Conservation (phyloP, 2,888 invertebrate species). For the Idaea straminata region DNA sequence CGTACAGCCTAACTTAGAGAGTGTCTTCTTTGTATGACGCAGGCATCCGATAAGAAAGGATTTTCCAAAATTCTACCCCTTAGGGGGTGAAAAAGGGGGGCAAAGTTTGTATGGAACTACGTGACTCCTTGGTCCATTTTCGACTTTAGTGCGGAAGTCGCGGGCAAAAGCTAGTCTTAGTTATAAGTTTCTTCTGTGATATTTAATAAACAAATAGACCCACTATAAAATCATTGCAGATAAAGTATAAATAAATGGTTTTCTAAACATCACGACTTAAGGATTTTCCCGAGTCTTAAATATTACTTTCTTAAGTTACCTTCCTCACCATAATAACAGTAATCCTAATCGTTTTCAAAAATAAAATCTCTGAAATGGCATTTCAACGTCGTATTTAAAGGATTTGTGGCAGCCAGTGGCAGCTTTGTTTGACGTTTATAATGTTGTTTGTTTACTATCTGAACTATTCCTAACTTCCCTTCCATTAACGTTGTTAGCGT, state of each 20-base stretch:
- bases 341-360: neutral
- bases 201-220: too few species aligned
- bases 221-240: too few species aligned
- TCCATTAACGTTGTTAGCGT: constrained; percentile 38
- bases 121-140: too few species aligned
- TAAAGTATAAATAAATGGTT: neutral
- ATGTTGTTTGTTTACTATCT: constrained; percentile 46
- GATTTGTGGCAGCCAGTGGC: constrained; percentile 9
- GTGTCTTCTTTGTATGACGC: too few species aligned
- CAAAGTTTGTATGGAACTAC: too few species aligned
- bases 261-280: neutral
- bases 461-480: constrained; percentile 37
- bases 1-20: too few species aligned
- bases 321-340: neutral
- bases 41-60: too few species aligned
- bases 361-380: neutral
- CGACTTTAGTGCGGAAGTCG: too few species aligned
- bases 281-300: neutral
- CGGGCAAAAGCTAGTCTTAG: too few species aligned
- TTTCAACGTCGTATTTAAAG: constrained; percentile 4
- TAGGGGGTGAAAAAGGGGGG: too few species aligned
- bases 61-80: too few species aligned
- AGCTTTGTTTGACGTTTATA: constrained; percentile 35
- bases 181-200: too few species aligned
- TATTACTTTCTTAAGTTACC: neutral